These are phyloP conservation scores for Metacarcinus magister DNA, from an alignment of 2,888 invertebrate genomes.

Conservation along the genomic window DNA sequence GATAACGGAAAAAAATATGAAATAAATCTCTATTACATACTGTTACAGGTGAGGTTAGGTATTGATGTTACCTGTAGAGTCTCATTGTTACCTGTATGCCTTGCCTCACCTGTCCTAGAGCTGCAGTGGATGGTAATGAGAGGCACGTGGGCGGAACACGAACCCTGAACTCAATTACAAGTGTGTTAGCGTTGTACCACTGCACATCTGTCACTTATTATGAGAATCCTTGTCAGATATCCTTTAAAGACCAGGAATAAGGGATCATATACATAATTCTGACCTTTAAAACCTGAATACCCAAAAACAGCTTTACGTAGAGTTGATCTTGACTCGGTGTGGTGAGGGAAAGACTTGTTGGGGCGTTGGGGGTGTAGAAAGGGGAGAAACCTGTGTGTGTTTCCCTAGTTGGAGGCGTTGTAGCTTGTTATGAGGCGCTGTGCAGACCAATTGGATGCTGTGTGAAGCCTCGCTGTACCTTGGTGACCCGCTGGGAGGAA, in stretches of 20 bases:
- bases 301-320: neutral
- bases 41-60: too few relatives aligned
- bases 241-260: neutral
- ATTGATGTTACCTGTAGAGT: neutral
- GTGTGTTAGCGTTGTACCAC: too few relatives aligned
- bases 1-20: too few relatives aligned
- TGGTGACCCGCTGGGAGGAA: neutral
- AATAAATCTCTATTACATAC: too few relatives aligned
- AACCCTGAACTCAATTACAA: too few relatives aligned
- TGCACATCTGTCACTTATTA: neutral
- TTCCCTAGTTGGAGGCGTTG: neutral
- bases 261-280: neutral
- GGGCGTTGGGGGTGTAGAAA: neutral
- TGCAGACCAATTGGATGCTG: neutral
- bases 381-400: neutral
- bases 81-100: neutral
- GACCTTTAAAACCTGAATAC: neutral
- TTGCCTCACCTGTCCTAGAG: too few relatives aligned
- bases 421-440: neutral
- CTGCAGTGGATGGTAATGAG: too few relatives aligned
- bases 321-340: neutral
- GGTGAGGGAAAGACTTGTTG: neutral
- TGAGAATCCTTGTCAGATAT: neutral
- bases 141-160: too few relatives aligned
- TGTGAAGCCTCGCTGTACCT: neutral